These are phyloP conservation scores for Recurvirostra avosetta DNA, from an alignment of 2,113 vertebrate species.

Conservation along the genomic window DNA sequence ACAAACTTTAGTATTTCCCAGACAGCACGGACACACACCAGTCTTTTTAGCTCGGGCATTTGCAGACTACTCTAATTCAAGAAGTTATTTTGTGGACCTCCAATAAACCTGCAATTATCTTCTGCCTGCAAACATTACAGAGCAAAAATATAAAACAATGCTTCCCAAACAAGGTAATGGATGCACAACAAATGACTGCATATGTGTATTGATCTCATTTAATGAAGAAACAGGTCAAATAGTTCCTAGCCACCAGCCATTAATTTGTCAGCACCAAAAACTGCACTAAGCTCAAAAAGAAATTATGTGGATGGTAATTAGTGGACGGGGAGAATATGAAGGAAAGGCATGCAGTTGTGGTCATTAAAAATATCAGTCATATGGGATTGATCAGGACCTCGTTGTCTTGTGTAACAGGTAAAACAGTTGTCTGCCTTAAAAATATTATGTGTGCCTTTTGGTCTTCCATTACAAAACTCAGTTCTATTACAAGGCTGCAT, in stretches of 20 bases:
- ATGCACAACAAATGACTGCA: neutral
- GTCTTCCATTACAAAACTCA: neutral
- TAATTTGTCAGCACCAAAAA: neutral
- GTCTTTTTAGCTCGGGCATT: neutral
- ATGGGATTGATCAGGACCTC: neutral
- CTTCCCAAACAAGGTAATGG: neutral
- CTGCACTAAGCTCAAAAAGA: neutral
- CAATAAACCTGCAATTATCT: neutral
- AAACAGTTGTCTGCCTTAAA: neutral
- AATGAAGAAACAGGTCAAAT: neutral
- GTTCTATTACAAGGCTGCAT: neutral
- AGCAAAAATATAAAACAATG: neutral
- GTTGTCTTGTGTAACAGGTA: neutral
- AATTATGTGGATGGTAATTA: neutral
- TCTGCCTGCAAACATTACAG: neutral
- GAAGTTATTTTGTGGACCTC: neutral
- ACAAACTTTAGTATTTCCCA: neutral
- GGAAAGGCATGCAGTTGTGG: neutral
- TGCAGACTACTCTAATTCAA: neutral
- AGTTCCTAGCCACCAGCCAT: neutral
- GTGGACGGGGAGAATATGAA: neutral
- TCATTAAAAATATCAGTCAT: neutral
- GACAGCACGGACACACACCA: neutral
- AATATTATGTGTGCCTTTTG: neutral
- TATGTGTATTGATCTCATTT: neutral